Conservation (phyloP, 2,797 vertebrate species). For the Gymnocypris eckloni region DNA sequence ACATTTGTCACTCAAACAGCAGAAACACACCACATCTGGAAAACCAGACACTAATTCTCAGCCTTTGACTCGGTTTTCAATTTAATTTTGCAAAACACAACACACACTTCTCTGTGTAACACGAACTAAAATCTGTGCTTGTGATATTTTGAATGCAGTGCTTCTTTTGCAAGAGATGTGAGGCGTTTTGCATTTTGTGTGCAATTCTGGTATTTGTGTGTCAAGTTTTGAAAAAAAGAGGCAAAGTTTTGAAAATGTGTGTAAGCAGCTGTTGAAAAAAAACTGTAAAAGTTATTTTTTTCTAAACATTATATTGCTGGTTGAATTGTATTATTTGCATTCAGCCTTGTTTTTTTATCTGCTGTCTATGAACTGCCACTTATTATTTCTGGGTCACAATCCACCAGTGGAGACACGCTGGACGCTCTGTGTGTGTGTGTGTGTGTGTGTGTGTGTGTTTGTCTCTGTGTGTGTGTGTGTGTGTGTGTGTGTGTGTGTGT, state of each 20-base stretch:
- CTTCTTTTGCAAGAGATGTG: too few species aligned
- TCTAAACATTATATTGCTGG: not conserved
- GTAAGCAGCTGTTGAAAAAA: not conserved
- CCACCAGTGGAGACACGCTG: not conserved
- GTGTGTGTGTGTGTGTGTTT: not conserved
- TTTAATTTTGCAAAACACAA: not conserved
- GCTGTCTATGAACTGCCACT: not conserved
- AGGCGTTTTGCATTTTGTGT: too few species aligned
- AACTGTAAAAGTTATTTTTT: not conserved
- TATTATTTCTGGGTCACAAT: constrained; percentile 2
- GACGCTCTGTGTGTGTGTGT: not conserved
- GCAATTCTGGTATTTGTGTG: too few species aligned
- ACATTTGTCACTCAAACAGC: not conserved
- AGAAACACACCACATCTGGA: too few species aligned
- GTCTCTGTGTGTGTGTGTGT: too few species aligned
- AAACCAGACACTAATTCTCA: not conserved
- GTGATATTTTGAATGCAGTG: too few species aligned
- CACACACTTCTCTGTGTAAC: not conserved
- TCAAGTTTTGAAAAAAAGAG: too few species aligned
- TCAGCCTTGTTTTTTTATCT: constrained; percentile 1
- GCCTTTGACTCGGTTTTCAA: not conserved
- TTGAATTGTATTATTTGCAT: not conserved
- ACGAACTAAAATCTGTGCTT: not conserved
- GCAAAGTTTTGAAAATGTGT: not conserved
- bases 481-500: too few species aligned